phyloP scores from a whole-genome alignment of 2,113 vertebrate species.

The Caranx melampygus region DNA sequence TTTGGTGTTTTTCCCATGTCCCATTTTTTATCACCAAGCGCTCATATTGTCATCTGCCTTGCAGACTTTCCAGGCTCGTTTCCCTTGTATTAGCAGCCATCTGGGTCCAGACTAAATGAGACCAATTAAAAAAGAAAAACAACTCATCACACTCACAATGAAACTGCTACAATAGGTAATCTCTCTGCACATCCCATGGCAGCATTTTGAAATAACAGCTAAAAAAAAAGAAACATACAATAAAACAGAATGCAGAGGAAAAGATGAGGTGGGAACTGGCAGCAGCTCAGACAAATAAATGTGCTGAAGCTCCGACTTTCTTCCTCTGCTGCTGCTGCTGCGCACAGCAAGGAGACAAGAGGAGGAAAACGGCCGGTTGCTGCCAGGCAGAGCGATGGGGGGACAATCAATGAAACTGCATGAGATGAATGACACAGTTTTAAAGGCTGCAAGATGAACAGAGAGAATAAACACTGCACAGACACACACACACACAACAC shows the following conservation, averaged over 20 bases:
- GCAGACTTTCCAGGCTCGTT: constrained; percentile 23
- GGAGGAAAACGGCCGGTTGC: constrained; percentile 40
- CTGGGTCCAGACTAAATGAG: constrained; percentile 31
- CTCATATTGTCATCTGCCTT: constrained; percentile 45
- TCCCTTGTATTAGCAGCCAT: constrained; percentile 40
- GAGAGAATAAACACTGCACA: constrained; percentile 22
- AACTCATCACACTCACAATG: constrained; percentile 38
- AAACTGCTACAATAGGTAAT: constrained; percentile 24
- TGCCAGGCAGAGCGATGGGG: constrained; percentile 18
- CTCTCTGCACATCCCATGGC: not conserved
- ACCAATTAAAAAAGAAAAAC: constrained; percentile 41
- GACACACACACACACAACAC: not conserved
- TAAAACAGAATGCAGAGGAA: constrained; percentile 26
- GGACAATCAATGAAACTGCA: constrained; percentile 45
- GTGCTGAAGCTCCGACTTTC: constrained; percentile 4
- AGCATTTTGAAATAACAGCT: not conserved
- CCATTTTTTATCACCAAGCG: constrained; percentile 45
- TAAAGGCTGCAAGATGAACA: constrained; percentile 41
- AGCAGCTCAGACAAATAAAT: constrained; percentile 28
- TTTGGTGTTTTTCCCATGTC: constrained; percentile 18
- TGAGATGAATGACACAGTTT: constrained; percentile 53
- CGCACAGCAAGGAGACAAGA: constrained; percentile 21
- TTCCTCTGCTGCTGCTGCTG: constrained; percentile 32
- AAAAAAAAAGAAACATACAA: not conserved
- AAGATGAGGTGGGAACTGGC: constrained; percentile 33